Evolutionary conservation across 2,797 vertebrate genomes (phyloP), one percentile per base, ranked within the genome.

Genomic region (Acomys russatus): DNA sequence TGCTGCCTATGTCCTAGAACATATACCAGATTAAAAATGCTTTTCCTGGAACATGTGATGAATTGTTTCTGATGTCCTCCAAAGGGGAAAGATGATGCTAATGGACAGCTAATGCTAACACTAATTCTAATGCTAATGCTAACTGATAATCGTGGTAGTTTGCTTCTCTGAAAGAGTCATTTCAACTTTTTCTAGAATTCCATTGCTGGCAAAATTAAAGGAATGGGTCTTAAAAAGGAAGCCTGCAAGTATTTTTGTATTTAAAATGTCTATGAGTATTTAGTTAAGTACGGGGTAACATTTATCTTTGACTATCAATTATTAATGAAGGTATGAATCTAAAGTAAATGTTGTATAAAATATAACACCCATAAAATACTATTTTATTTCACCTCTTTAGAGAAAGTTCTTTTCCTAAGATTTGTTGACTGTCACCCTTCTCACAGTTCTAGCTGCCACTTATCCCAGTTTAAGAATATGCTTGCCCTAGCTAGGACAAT

Each of bases 401-500:
- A 3, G 44, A 44, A 44, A 44, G 76, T 87, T 25, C 71, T 4
- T 85, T 87, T 92, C 38, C 33, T 83, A 82, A 44, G 54, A 88
- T 12, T 49, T 77, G 56, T 49, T 73, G 82, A 77, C 20, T 44
- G 10, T 71, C 30, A 56, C n/a, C 85, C 80, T 87, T 88, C 70
- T 86, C 44, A 79, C 76, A 28, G 92, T 71, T 92, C 12, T 77
- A 79, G 91, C 51, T 70, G 22, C 11, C 49, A 56, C 5, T 5
- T 35, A 74, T 59, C 56, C 23, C 38, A 56, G 9, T 89, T 76
- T 33, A 95, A n/a, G 70, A 86, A n/a, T 8, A 80, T 74, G 17
- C 88, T 51, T 94, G 11, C 73, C 3, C 70, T 79, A 87, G 74
- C 56, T 89, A 71, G 92, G 80, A 49, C 92, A 84, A 94, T 51